Percentiles rank a stretch among this genome's conserved stretches.
Evolutionary conservation across 2,797 vertebrate species (phyloP).

Genomic region (Balearica regulorum): DNA sequence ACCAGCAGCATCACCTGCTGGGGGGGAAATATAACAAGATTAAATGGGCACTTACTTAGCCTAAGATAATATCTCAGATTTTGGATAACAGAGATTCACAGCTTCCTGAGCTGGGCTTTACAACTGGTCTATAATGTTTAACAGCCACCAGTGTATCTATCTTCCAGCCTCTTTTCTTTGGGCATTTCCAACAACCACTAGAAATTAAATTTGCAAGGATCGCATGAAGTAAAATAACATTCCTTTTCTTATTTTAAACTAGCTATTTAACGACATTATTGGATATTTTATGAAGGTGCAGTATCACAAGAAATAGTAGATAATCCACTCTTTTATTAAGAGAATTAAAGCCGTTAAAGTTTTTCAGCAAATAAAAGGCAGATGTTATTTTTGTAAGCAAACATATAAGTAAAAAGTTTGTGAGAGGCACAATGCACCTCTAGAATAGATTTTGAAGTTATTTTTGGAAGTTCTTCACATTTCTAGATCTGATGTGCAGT

Average conservation of each 20-base stretch:
- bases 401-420: background rate
- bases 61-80: background rate
- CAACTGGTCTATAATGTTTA: background rate
- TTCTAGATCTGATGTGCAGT: background rate
- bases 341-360: background rate
- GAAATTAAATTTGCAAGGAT: background rate
- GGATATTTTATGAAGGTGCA: background rate
- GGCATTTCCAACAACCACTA: background rate
- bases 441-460: background rate
- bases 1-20: background rate
- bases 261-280: background rate
- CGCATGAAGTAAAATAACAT: background rate
- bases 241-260: background rate
- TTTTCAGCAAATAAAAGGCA: background rate
- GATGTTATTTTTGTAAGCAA: background rate
- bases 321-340: background rate
- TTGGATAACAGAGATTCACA: background rate
- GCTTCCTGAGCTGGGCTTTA: background rate
- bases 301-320: background rate
- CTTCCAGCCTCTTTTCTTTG: background rate
- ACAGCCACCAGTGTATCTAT: background rate
- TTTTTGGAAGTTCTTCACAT: background rate
- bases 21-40: background rate
- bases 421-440: background rate
- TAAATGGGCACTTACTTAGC: background rate